Conservation (phyloP, 2,797 vertebrate species). For the Crocodylus rhombifer region DNA sequence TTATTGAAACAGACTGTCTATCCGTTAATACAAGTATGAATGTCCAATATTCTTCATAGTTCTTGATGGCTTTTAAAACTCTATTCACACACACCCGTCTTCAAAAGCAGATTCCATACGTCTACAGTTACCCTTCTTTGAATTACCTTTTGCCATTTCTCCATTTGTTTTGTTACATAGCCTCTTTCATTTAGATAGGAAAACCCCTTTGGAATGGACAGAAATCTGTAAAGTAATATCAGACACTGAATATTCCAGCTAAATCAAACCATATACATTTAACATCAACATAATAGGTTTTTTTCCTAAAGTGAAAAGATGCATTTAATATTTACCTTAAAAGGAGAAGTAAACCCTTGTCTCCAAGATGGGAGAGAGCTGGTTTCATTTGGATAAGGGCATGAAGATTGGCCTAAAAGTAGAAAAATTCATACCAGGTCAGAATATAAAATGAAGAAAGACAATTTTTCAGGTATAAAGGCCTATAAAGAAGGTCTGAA, state of each 20-base stretch:
- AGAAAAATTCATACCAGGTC: neutral
- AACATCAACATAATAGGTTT: neutral
- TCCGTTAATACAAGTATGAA: fast-evolving
- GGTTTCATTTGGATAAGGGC: constrained; percentile 98
- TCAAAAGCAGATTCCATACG: neutral
- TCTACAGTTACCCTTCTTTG: neutral
- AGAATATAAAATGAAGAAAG: too few species aligned
- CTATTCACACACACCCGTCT: neutral
- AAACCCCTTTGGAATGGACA: constrained; percentile 99
- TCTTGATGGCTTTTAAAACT: neutral
- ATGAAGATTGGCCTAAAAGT: constrained; percentile 94
- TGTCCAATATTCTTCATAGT: neutral
- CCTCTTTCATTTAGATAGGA: constrained; percentile 98
- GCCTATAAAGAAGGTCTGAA: neutral
- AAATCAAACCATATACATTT: neutral
- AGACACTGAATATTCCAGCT: neutral
- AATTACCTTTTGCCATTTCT: constrained; percentile 98
- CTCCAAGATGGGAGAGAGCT: constrained; percentile 96
- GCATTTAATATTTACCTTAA: constrained; percentile 86
- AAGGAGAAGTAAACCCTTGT: constrained; percentile 96
- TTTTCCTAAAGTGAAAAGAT: neutral
- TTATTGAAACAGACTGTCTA: neutral
- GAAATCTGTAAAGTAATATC: constrained; percentile 86
- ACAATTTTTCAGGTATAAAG: neutral
- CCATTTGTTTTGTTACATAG: constrained; percentile 96